Percentiles rank a stretch among this genome's conserved stretches.
These are phyloP conservation scores for Petrocephalus zakoni DNA, from an alignment of 2,113 vertebrate genomes.

Conservation along the genomic window DNA sequence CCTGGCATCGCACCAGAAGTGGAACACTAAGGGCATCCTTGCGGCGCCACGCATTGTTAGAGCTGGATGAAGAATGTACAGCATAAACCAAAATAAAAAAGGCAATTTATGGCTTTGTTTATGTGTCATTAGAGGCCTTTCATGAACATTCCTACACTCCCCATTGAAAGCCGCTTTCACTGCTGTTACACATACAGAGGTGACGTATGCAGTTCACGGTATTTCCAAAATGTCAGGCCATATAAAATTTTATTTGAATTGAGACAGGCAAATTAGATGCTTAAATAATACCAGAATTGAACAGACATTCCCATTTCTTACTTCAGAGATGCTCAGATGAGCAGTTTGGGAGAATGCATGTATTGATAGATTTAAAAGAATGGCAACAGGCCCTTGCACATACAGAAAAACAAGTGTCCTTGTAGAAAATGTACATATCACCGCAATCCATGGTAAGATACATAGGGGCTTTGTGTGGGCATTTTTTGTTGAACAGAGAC, in stretches of 20 bases:
- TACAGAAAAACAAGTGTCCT: background rate
- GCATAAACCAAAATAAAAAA: conserved; percentile 1
- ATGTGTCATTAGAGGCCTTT: background rate
- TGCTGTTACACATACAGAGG: background rate
- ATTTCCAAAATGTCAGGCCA: background rate
- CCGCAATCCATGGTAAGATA: background rate
- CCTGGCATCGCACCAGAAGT: background rate
- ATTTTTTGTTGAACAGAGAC: background rate
- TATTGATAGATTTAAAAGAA: background rate
- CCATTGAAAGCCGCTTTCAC: background rate
- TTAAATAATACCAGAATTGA: background rate
- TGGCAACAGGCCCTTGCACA: background rate
- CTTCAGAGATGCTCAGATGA: background rate
- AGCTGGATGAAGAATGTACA: background rate
- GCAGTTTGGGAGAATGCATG: background rate
- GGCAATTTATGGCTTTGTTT: background rate
- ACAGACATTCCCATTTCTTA: background rate
- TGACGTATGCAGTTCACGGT: background rate
- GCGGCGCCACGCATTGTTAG: background rate
- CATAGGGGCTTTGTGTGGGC: background rate
- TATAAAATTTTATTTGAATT: background rate
- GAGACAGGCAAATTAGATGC: background rate
- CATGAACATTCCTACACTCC: background rate
- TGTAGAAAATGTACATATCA: background rate
- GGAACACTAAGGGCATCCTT: background rate